phyloP scores from a whole-genome alignment of 1,140 invertebrate species.

The Rhopalosiphum padi region DNA sequence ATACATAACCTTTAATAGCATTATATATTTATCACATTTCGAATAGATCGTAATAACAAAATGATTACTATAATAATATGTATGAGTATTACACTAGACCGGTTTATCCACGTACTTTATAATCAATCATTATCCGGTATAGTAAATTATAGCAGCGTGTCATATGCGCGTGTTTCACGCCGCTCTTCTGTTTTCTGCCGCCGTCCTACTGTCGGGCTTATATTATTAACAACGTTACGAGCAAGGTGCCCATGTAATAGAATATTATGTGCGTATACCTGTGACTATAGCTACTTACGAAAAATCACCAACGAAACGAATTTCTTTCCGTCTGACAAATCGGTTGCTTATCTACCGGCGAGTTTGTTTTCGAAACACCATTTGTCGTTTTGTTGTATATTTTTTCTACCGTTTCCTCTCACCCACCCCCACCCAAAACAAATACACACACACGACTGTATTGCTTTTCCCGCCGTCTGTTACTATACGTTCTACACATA shows the following conservation, averaged over 20 bases:
- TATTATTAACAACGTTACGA: slow-evolving; percentile 1
- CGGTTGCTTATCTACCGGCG: background rate
- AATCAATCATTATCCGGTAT: background rate
- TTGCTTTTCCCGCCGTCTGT: background rate
- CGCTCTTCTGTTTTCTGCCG: background rate
- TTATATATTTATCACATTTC: background rate
- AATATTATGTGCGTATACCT: background rate
- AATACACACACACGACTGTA: background rate
- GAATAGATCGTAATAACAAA: background rate
- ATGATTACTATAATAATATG: too few relatives aligned
- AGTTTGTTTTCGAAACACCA: slow-evolving; percentile 26
- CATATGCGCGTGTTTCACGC: background rate
- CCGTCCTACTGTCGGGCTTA: background rate
- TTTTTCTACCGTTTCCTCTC: background rate
- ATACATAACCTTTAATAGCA: background rate
- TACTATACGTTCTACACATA: background rate
- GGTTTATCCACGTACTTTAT: background rate
- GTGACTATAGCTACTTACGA: background rate
- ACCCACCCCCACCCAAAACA: too few relatives aligned
- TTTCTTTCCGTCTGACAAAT: slow-evolving; percentile 23
- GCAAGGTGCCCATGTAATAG: background rate
- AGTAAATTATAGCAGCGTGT: too few relatives aligned
- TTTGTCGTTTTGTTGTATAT: background rate
- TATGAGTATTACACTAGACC: too few relatives aligned
- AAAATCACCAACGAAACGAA: background rate